Percentiles rank a stretch among this genome's conserved stretches.
Conservation (phyloP, 1,140 invertebrate species). For the Zophobas atratus region DNA sequence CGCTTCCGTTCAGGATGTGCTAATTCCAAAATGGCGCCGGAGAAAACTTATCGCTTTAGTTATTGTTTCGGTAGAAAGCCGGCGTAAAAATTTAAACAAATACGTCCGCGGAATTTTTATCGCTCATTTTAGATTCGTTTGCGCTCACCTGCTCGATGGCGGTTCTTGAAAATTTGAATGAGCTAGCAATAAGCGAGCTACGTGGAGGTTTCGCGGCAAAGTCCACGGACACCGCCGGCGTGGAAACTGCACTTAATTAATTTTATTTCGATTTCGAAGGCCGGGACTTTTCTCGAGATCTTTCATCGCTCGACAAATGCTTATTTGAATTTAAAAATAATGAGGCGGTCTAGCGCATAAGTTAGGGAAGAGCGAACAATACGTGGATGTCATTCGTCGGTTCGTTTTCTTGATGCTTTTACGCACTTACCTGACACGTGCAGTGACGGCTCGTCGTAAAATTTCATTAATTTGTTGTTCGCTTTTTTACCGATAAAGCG, state of each 20-base stretch:
- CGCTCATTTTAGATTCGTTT: neutral
- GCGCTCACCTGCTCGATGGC: neutral
- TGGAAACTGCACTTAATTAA: slow-evolving; percentile 21
- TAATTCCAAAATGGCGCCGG: slow-evolving; percentile 19
- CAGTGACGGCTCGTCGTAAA: no score
- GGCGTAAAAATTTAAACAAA: neutral
- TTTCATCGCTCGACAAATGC: no score
- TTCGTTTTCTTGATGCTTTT: no score
- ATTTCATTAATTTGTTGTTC: no score
- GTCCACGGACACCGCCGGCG: slow-evolving; percentile 10
- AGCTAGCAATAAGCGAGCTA: neutral
- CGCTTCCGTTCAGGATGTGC: slow-evolving; percentile 6
- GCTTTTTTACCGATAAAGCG: no score
- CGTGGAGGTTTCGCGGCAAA: neutral
- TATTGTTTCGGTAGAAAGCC: slow-evolving; percentile 24
- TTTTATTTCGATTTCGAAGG: slow-evolving; percentile 17
- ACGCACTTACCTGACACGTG: no score
- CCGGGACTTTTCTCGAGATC: neutral
- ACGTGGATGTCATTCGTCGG: no score
- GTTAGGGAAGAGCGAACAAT: no score
- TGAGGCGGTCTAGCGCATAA: no score
- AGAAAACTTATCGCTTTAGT: slow-evolving; percentile 12
- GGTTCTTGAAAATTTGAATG: slow-evolving; percentile 19
- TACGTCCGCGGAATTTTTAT: slow-evolving; percentile 9
- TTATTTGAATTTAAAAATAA: slow-evolving; percentile 15